These are phyloP conservation scores for Oncorhynchus clarkii DNA, from an alignment of 2,113 vertebrate species.

Conservation along the genomic window DNA sequence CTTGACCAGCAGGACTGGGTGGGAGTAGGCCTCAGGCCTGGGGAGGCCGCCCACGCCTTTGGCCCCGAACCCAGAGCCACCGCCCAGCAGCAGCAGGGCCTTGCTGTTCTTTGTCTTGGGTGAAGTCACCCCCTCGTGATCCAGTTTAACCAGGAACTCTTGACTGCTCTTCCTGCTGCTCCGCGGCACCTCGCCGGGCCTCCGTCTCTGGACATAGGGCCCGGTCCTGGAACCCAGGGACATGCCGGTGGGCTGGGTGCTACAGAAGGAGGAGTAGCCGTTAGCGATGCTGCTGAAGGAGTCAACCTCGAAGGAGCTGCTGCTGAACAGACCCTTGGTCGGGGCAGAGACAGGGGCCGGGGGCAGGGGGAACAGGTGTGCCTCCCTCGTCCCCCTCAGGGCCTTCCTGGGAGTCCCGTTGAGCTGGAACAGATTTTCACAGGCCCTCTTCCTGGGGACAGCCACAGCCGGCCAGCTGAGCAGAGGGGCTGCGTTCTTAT, in stretches of 20 bases:
- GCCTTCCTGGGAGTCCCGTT: conserved; percentile 81
- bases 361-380: conserved; percentile 69
- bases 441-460: conserved; percentile 78
- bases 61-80: conserved; percentile 69
- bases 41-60: conserved; percentile 65
- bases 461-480: conserved; percentile 81
- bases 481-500: conserved; percentile 74
- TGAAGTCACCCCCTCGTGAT: conserved; percentile 94
- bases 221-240: conserved; percentile 72
- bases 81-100: conserved; percentile 77
- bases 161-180: conserved; percentile 74
- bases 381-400: conserved; percentile 73
- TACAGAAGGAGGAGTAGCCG: conserved; percentile 83
- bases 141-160: conserved; percentile 92
- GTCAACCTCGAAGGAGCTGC: conserved; percentile 86
- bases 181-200: conserved; percentile 69
- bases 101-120: conserved; percentile 96
- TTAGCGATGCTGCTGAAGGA: conserved; percentile 95
- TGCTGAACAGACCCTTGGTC: conserved; percentile 84
- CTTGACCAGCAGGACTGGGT: conserved; percentile 81
- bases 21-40: conserved; percentile 76
- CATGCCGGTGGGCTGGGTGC: conserved; percentile 72
- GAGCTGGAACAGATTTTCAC: conserved; percentile 85
- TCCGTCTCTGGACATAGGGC: conserved; percentile 78
- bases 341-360: conserved; percentile 60